Evolutionary conservation across 1,140 invertebrate genomes (phyloP), one percentile per base, ranked within the genome.

Genomic region (Dendroctonus ponderosae): DNA sequence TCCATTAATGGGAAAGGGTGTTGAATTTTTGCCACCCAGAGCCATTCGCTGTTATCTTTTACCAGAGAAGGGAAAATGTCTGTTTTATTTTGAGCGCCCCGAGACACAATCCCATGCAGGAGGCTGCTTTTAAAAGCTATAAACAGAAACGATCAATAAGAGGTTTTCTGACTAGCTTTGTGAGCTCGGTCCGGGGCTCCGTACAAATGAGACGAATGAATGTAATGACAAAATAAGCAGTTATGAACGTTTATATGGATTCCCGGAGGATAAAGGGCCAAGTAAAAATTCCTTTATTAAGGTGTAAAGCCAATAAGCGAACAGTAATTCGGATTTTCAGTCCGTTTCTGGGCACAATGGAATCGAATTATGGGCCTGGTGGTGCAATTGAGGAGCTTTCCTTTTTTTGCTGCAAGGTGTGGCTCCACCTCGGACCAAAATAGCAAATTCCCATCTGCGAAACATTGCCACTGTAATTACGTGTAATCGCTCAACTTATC

Each of bases 141-240:
- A 57, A 65, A 65, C 53, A 65, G 62, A 65, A 65, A 65, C 62
- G 62, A 65, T 65, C 62, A 65, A 65, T 65, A 65, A 65, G 53
- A 65, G 52, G 37, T 63, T 63, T 53, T 63, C 41, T 63, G 49
- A 40, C 38, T n/a, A 46, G 62, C 26, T 56, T 56, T 57, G 48
- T 62, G 48, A 43, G 60, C 43, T 56, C 39, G 8, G 39, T 11
- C 43, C 44, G 41, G 46, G 58, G 15, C 58, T n/a, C 43, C 46
- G 48, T 52, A 52, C 49, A 51, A 62, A 62, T 49, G 26, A 60
- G 44, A 60, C 12, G 58, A 60, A 60, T 62, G 60, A 50, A 40
- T 62, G 48, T 62, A 52, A 62, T 52, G 60, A 52, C 60, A 43
- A 62, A 62, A 62, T 52, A 62, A 52, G 42, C 39, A 46, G 58